phyloP scores from a whole-genome alignment of 2,113 vertebrate genomes.

The Todiramphus saurophagus region DNA sequence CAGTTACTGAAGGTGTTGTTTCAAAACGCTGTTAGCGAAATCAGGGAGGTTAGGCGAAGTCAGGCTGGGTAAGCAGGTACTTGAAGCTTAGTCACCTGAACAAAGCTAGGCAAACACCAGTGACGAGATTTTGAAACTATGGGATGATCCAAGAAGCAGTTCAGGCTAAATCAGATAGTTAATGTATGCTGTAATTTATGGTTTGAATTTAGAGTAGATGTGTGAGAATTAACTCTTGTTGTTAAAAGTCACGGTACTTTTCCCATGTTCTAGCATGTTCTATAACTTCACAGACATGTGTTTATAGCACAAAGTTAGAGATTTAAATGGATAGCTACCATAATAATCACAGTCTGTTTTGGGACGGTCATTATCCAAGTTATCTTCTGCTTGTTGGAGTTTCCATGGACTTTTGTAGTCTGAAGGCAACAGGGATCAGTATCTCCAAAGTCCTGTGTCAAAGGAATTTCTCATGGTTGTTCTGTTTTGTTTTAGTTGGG shows the following conservation, averaged over 20 bases:
- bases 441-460: background rate
- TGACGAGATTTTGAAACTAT: background rate
- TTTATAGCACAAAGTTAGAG: background rate
- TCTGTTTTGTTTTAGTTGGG: background rate
- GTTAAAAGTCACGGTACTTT: background rate
- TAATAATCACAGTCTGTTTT: background rate
- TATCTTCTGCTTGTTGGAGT: background rate
- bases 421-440: background rate
- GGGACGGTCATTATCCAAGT: background rate
- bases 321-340: background rate
- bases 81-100: background rate
- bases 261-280: background rate
- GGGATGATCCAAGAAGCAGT: background rate
- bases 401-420: background rate
- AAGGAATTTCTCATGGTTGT: background rate
- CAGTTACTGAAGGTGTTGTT: background rate
- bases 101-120: background rate
- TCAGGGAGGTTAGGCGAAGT: background rate
- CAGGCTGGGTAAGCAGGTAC: background rate
- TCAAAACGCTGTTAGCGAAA: background rate
- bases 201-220: background rate
- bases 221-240: background rate
- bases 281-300: background rate
- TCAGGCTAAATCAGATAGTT: conserved; percentile 6
- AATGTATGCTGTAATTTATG: background rate